A percentile compares a stretch with the other conserved stretches of the same genome.
Conservation (phyloP, 2,888 invertebrate genomes). For the Nezara viridula region DNA sequence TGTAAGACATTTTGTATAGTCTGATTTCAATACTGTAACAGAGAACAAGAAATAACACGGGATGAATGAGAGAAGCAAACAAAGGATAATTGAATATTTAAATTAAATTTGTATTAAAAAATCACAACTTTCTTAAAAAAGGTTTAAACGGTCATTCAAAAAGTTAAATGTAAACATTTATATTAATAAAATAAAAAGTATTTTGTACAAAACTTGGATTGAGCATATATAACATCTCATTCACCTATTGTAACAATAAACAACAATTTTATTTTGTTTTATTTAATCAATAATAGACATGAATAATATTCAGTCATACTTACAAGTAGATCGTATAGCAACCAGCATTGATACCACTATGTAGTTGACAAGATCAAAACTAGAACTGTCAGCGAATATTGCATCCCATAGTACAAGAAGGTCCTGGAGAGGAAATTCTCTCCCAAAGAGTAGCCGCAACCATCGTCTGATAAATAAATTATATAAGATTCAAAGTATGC, state of each 20-base stretch:
- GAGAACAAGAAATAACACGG: neutral
- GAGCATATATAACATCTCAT: neutral
- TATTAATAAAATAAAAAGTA: neutral
- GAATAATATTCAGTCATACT: slow-evolving; percentile 68
- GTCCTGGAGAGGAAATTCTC: slow-evolving; percentile 85
- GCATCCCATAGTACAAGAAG: slow-evolving; percentile 86
- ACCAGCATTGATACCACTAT: slow-evolving; percentile 84
- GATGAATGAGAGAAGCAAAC: neutral
- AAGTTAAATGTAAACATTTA: neutral
- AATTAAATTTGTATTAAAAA: neutral
- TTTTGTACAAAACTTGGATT: neutral
- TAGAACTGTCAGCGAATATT: slow-evolving; percentile 79
- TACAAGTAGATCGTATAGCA: slow-evolving; percentile 78
- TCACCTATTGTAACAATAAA: too few relatives aligned
- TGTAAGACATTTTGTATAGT: slow-evolving; percentile 77
- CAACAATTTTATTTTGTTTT: too few relatives aligned
- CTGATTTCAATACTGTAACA: slow-evolving; percentile 74
- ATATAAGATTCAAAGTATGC: too few relatives aligned
- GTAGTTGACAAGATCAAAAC: slow-evolving; percentile 75
- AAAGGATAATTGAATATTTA: neutral
- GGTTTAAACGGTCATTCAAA: neutral
- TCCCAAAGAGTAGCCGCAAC: slow-evolving; percentile 85
- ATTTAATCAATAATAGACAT: neutral
- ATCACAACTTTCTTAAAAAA: too few relatives aligned
- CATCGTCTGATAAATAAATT: slow-evolving; percentile 76